Evolutionary conservation across 2,888 invertebrate species (phyloP).

Genomic region (Drosophila phalerata): DNA sequence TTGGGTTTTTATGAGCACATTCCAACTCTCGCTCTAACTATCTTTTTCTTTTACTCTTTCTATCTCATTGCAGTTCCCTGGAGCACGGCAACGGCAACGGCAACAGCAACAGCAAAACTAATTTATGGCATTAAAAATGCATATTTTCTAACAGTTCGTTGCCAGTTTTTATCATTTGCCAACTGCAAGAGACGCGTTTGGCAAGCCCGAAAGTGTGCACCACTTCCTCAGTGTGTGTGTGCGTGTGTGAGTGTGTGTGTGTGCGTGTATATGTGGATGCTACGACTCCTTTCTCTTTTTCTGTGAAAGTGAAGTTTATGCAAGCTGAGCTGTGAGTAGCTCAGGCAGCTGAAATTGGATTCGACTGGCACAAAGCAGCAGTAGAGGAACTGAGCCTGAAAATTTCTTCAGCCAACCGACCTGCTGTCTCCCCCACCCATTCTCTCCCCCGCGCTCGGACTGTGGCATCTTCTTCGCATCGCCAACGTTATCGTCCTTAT

Average conservation of each 20-base stretch:
- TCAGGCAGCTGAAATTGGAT: constrained; percentile 74
- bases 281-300: constrained; percentile 8
- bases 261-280: constrained; percentile 1
- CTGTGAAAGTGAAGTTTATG: constrained; percentile 54
- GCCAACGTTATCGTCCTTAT: constrained; percentile 23
- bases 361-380: constrained; percentile 65
- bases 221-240: constrained; percentile 11
- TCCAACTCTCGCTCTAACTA: constrained; percentile 36
- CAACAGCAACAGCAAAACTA: constrained; percentile 70
- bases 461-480: constrained; percentile 18
- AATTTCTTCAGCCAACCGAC: constrained; percentile 29
- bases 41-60: constrained; percentile 32
- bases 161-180: constrained; percentile 77
- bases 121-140: constrained; percentile 81
- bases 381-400: constrained; percentile 56
- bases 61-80: constrained; percentile 52
- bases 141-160: constrained; percentile 80
- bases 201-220: constrained; percentile 41
- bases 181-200: constrained; percentile 45
- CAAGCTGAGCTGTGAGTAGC: constrained; percentile 51
- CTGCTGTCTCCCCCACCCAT: constrained; percentile 5
- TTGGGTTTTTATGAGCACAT: constrained; percentile 31
- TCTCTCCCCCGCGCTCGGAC: neutral
- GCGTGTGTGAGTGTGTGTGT: constrained; percentile 8
- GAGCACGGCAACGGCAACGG: constrained; percentile 43